These are phyloP conservation scores for Stramonita haemastoma DNA, from an alignment of 2,888 invertebrate genomes.

Conservation along the genomic window DNA sequence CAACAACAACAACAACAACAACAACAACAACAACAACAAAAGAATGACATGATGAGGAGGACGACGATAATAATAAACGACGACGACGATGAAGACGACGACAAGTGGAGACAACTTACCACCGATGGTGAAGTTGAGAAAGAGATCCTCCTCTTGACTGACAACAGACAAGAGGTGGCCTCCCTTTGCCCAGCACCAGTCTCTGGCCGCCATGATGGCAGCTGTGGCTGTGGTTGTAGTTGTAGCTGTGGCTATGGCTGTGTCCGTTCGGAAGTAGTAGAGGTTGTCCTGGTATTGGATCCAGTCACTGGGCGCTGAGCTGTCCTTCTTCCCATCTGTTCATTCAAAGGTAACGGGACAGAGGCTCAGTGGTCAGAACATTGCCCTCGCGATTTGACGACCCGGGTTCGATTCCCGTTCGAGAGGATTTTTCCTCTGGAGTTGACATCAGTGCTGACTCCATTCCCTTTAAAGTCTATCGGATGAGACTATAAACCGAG, in stretches of 20 bases:
- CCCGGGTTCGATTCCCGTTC: too few relatives aligned
- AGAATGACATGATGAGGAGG: too few relatives aligned
- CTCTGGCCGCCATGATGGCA: neutral
- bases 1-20: too few relatives aligned
- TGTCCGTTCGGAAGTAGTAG: neutral
- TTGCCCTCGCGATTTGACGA: too few relatives aligned
- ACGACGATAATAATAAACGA: too few relatives aligned
- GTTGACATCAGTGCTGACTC: too few relatives aligned
- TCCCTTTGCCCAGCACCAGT: neutral
- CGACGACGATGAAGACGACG: neutral
- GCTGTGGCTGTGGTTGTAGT: neutral
- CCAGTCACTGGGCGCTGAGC: neutral
- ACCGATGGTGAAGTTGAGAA: constrained; percentile 10
- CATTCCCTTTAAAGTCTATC: too few relatives aligned
- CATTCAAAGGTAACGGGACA: too few relatives aligned
- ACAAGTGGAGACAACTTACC: neutral
- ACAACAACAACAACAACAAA: too few relatives aligned
- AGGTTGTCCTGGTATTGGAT: constrained; percentile 12
- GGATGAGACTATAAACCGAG: too few relatives aligned
- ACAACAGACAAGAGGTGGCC: constrained; percentile 10
- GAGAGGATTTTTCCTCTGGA: too few relatives aligned
- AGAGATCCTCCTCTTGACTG: neutral
- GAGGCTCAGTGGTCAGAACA: too few relatives aligned
- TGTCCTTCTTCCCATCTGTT: neutral
- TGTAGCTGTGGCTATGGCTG: neutral